phyloP scores from a whole-genome alignment of 2,113 vertebrate genomes.

The Phrynosoma blainvillii region DNA sequence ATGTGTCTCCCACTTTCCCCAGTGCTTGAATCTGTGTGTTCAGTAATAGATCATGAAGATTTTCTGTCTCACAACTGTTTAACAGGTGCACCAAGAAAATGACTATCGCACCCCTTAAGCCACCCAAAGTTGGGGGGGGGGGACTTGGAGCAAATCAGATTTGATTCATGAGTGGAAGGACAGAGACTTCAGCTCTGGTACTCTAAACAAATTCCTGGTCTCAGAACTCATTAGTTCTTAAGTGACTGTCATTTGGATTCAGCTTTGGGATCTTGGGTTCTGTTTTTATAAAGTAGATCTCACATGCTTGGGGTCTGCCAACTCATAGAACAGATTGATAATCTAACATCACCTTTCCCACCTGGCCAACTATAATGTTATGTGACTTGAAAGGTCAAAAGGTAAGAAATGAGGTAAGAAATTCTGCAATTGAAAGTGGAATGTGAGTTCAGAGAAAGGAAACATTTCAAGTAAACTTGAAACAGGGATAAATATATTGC shows the following conservation, averaged over 20 bases:
- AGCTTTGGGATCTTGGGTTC: background rate
- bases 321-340: background rate
- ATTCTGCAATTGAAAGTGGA: background rate
- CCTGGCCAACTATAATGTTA: background rate
- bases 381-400: background rate
- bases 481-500: background rate
- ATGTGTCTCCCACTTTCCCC: background rate
- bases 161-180: background rate
- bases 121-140: background rate
- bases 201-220: background rate
- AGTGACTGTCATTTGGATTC: background rate
- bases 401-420: background rate
- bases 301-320: background rate
- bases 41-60: background rate
- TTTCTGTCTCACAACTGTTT: background rate
- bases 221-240: background rate
- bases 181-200: background rate
- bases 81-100: background rate
- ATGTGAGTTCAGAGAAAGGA: background rate
- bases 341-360: background rate
- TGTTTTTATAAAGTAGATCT: background rate
- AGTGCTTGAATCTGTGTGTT: background rate
- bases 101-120: background rate
- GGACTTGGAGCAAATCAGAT: background rate
- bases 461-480: background rate